Evolutionary conservation across 2,888 invertebrate genomes (phyloP).

Genomic region (Ectropis crepuscularia): DNA sequence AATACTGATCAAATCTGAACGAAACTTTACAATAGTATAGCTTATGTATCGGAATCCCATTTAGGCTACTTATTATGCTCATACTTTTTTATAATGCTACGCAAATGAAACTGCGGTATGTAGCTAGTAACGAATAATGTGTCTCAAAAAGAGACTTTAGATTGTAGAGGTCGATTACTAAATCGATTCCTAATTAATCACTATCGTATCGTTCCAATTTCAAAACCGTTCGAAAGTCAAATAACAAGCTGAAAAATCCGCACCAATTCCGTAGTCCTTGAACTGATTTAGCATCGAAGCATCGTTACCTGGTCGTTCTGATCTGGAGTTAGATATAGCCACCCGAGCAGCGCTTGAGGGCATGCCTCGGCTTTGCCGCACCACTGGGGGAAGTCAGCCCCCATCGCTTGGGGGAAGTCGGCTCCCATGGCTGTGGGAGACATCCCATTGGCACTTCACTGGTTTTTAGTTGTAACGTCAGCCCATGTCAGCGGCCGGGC

Average conservation of each 20-base stretch:
- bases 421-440: constrained; percentile 76
- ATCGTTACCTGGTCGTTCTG: constrained; percentile 75
- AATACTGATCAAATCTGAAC: no score
- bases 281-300: constrained; percentile 36
- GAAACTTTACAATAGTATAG: no score
- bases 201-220: constrained; percentile 3
- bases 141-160: not conserved
- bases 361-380: constrained; percentile 72
- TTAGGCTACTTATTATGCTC: no score
- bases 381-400: constrained; percentile 76
- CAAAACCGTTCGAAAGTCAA: not conserved
- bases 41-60: no score
- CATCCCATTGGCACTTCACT: constrained; percentile 66
- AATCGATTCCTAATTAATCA: constrained; percentile 4
- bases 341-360: constrained; percentile 73
- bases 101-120: no score
- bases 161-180: constrained; percentile 8
- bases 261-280: constrained; percentile 33
- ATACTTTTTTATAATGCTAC: no score
- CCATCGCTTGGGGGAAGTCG: constrained; percentile 74
- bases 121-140: no score
- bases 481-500: constrained; percentile 66
- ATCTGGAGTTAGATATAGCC: constrained; percentile 75
- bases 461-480: constrained; percentile 42
- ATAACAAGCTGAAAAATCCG: constrained; percentile 16